A percentile compares a stretch with the other conserved stretches of the same genome.
phyloP scores from a whole-genome alignment of 2,888 invertebrate species.

The Amphipoea lucens region DNA sequence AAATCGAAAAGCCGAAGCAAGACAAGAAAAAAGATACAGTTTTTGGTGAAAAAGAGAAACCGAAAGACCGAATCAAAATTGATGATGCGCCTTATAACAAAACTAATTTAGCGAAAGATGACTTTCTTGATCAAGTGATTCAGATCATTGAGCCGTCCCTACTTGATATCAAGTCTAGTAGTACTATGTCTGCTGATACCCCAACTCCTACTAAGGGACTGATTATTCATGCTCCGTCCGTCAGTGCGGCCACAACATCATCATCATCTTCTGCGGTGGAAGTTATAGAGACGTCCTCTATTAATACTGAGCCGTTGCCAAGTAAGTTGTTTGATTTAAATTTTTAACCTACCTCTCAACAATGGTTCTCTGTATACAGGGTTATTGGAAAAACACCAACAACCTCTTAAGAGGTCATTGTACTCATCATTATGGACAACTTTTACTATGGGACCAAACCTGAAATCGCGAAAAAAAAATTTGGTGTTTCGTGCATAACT shows the following conservation, averaged over 20 bases:
- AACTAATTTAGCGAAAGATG: constrained; percentile 70
- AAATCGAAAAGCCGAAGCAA: constrained; percentile 75
- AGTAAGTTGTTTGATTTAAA: constrained; percentile 75
- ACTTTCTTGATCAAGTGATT: constrained; percentile 76
- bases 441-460: too few relatives aligned
- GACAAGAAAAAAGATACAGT: constrained; percentile 84
- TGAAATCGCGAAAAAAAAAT: too few relatives aligned
- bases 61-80: constrained; percentile 77
- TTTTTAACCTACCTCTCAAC: too few relatives aligned
- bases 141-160: constrained; percentile 81
- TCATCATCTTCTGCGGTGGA: constrained; percentile 28
- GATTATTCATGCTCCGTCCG: constrained; percentile 70
- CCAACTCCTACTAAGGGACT: constrained; percentile 85
- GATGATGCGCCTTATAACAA: constrained; percentile 77
- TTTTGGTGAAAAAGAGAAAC: constrained; percentile 76
- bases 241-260: constrained; percentile 62
- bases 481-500: too few relatives aligned
- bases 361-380: too few relatives aligned
- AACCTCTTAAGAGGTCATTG: too few relatives aligned
- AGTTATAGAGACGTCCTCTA: constrained; percentile 78
- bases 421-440: too few relatives aligned
- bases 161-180: constrained; percentile 68
- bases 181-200: constrained; percentile 68
- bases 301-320: constrained; percentile 81
- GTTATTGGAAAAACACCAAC: too few relatives aligned